A percentile compares a stretch with the other conserved stretches of the same genome.
phyloP scores from a whole-genome alignment of 1,140 invertebrate genomes.

The Chionoecetes opilio region DNA sequence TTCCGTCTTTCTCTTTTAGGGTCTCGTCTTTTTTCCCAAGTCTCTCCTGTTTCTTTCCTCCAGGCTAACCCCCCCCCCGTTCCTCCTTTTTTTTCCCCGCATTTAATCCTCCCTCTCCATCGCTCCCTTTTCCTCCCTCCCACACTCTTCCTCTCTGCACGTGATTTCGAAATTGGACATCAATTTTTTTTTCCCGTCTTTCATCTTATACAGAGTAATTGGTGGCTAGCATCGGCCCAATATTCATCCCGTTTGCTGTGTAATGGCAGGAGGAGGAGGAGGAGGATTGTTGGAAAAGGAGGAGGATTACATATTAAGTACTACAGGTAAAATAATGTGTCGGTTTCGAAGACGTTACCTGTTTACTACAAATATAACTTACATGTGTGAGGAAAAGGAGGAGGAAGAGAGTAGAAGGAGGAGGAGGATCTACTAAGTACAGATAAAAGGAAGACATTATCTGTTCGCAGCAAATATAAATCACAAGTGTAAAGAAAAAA shows the following conservation, averaged over 20 bases:
- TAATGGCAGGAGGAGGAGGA: background rate
- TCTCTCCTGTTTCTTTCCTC: background rate
- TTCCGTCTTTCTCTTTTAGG: background rate
- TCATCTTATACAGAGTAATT: background rate
- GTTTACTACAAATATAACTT: no score
- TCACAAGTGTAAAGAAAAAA: no score
- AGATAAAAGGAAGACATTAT: no score
- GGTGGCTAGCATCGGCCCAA: background rate
- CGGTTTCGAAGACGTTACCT: no score
- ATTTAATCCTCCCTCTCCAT: background rate
- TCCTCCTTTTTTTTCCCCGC: background rate
- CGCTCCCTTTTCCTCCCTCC: slow-evolving; percentile 9
- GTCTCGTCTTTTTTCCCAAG: background rate
- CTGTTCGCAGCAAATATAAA: no score
- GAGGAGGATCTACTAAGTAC: no score
- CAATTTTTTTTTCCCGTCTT: no score
- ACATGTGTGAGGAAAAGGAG: no score
- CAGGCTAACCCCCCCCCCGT: background rate
- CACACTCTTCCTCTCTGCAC: background rate
- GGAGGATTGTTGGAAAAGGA: background rate
- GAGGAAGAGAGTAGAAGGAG: no score
- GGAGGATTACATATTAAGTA: no score
- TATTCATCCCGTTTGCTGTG: background rate
- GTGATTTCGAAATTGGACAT: background rate
- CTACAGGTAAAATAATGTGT: no score